Evolutionary conservation across 2,797 vertebrate species (phyloP).

Genomic region (Vespertilio murinus): DNA sequence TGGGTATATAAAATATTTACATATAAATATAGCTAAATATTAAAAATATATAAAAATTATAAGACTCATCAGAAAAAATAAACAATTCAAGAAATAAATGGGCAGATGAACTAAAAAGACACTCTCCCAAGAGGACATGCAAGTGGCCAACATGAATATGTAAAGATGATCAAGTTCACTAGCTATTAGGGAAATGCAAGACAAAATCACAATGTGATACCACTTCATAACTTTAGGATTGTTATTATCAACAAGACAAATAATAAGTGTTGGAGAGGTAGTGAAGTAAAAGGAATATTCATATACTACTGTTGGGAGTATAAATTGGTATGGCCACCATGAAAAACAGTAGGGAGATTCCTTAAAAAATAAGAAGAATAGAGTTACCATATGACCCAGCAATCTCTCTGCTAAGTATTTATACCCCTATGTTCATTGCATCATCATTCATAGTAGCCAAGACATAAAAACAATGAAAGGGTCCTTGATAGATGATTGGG

Average conservation of each 20-base stretch:
- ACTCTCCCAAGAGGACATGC: too few relatives aligned
- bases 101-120: too few relatives aligned
- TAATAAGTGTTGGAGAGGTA: neutral
- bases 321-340: too few relatives aligned
- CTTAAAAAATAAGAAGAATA: neutral
- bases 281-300: neutral
- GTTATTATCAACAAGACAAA: too few relatives aligned
- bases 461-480: neutral
- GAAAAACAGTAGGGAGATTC: neutral
- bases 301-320: neutral
- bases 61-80: neutral
- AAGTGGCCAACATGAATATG: too few relatives aligned
- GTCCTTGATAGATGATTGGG: neutral
- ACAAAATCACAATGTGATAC: neutral
- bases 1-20: too few relatives aligned
- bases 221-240: neutral
- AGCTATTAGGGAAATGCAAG: neutral
- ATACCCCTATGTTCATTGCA: too few relatives aligned
- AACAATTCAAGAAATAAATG: neutral
- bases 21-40: too few relatives aligned
- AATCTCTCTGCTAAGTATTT: too few relatives aligned
- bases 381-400: too few relatives aligned
- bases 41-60: neutral
- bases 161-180: neutral
- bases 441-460: neutral